A percentile compares a stretch with the other conserved stretches of the same genome.
Evolutionary conservation across 2,888 invertebrate species (phyloP).

Genomic region (Adela reaumurella): DNA sequence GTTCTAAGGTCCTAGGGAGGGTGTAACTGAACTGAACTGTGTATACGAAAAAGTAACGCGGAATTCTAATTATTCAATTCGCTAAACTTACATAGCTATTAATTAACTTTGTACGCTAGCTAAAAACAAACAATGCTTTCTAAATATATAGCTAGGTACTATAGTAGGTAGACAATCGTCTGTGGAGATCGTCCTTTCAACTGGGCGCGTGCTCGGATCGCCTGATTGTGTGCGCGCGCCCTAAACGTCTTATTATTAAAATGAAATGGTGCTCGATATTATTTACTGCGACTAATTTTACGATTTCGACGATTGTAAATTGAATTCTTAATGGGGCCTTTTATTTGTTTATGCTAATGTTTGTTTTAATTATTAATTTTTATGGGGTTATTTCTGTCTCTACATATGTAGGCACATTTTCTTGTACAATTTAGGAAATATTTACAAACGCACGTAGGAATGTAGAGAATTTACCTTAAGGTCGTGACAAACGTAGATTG

Average conservation of each 20-base stretch:
- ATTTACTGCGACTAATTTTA: constrained; percentile 54
- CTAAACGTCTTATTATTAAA: constrained; percentile 24
- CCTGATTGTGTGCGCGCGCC: constrained; percentile 2
- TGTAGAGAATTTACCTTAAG: neutral
- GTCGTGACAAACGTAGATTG: too few species aligned
- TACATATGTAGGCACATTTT: neutral
- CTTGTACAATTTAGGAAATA: neutral
- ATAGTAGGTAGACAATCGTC: too few species aligned
- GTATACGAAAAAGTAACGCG: too few species aligned
- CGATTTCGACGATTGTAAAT: constrained; percentile 52
- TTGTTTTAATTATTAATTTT: constrained; percentile 37
- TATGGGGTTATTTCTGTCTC: constrained; percentile 1
- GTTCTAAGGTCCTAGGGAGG: too few species aligned
- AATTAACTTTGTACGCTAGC: too few species aligned
- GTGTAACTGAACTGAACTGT: too few species aligned
- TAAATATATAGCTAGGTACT: too few species aligned
- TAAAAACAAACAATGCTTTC: too few species aligned
- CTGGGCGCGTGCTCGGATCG: too few species aligned
- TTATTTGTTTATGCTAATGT: constrained; percentile 57
- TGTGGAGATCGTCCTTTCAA: too few species aligned
- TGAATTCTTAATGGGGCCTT: constrained; percentile 53
- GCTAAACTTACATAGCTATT: too few species aligned
- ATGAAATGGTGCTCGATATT: constrained; percentile 25
- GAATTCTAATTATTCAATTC: too few species aligned
- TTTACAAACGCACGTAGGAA: neutral